These are phyloP conservation scores for Drosophila bipectinata DNA, from an alignment of 1,140 invertebrate species.

Conservation along the genomic window DNA sequence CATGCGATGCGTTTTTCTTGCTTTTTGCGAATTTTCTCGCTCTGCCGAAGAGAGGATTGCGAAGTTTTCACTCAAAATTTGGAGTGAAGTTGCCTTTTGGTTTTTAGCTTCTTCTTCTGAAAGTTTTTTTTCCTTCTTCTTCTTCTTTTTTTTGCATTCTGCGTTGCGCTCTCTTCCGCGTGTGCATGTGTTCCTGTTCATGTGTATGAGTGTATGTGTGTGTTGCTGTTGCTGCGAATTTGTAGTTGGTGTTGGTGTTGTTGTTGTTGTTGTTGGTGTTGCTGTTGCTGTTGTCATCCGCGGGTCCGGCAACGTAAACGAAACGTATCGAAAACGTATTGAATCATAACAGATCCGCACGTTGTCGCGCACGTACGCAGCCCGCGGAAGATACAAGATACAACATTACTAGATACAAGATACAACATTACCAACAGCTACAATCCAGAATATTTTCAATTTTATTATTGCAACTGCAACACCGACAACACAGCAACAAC, in stretches of 20 bases:
- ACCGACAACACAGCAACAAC: slow-evolving; percentile 14
- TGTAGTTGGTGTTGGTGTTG: slow-evolving; percentile 21
- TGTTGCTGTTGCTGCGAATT: slow-evolving; percentile 18
- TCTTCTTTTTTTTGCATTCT: slow-evolving; percentile 62
- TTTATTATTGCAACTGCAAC: slow-evolving; percentile 2
- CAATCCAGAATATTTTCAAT: not conserved
- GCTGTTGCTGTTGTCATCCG: slow-evolving; percentile 37
- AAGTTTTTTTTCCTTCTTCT: not conserved
- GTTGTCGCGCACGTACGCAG: slow-evolving; percentile 81
- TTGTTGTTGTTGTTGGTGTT: slow-evolving; percentile 14
- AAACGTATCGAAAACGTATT: slow-evolving; percentile 81
- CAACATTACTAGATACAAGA: not conserved
- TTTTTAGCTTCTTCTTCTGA: slow-evolving; percentile 23
- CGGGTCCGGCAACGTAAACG: slow-evolving; percentile 71
- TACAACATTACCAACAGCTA: not conserved
- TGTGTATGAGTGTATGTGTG: slow-evolving; percentile 31
- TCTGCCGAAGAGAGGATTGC: not conserved
- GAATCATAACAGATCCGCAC: slow-evolving; percentile 82
- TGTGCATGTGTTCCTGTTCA: slow-evolving; percentile 18
- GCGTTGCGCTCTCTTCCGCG: slow-evolving; percentile 49
- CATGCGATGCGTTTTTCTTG: slow-evolving; percentile 46
- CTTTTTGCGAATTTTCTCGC: slow-evolving; percentile 15
- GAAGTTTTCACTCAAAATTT: slow-evolving; percentile 29
- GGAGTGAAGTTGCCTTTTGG: slow-evolving; percentile 33
- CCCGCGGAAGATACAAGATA: slow-evolving; percentile 59